These are phyloP conservation scores for Seriola rivoliana DNA, from an alignment of 2,113 vertebrate genomes.

Conservation along the genomic window DNA sequence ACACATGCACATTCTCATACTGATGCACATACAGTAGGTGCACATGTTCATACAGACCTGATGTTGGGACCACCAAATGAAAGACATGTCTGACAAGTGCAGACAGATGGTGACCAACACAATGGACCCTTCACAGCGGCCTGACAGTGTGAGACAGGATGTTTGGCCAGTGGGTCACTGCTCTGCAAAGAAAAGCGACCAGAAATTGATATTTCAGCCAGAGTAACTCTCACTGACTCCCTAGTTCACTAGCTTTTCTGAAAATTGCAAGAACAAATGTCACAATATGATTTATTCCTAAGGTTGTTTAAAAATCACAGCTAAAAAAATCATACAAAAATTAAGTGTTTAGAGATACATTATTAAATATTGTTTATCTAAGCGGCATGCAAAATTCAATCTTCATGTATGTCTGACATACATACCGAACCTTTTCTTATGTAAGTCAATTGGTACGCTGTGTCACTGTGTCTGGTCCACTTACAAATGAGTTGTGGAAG, in stretches of 20 bases:
- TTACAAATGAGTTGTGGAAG: not conserved
- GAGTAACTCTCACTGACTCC: not conserved
- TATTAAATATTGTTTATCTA: not conserved
- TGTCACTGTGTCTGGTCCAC: too few species aligned
- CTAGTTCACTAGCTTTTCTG: not conserved
- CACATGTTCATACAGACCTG: constrained; percentile 19
- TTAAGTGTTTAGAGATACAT: not conserved
- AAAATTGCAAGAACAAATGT: constrained; percentile 9
- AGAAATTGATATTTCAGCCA: constrained; percentile 43
- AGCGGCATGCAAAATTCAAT: not conserved
- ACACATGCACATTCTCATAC: constrained; percentile 2
- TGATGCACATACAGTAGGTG: not conserved
- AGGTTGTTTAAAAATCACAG: not conserved
- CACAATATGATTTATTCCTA: not conserved
- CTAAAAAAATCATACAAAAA: not conserved
- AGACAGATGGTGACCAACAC: constrained; percentile 69
- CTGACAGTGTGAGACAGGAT: constrained; percentile 37
- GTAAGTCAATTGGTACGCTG: not conserved
- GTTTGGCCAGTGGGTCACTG: constrained; percentile 45
- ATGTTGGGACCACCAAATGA: constrained; percentile 34
- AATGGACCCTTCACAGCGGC: constrained; percentile 55
- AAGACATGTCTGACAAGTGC: constrained; percentile 59
- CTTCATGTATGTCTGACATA: not conserved
- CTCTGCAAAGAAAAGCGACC: constrained; percentile 20
- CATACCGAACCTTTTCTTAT: not conserved